phyloP scores from a whole-genome alignment of 2,888 invertebrate genomes.

The Thumatha senex region DNA sequence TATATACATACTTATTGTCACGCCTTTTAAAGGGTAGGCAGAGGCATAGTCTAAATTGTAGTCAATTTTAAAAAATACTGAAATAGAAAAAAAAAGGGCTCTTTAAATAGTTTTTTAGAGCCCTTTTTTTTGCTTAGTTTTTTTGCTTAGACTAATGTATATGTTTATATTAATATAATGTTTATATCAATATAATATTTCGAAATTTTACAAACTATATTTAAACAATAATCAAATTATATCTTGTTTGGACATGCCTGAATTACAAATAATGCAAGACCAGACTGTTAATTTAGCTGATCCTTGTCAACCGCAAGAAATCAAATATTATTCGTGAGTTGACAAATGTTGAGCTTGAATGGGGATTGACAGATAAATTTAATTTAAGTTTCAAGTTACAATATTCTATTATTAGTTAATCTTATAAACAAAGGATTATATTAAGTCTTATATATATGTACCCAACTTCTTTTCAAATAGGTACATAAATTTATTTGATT shows the following conservation, averaged over 20 bases:
- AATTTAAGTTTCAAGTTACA: background rate
- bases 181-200: background rate
- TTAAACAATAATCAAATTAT: background rate
- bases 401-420: background rate
- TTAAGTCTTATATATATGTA: background rate
- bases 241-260: background rate
- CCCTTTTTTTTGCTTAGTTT: too few species aligned
- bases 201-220: background rate
- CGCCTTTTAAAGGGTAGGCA: too few species aligned
- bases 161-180: too few species aligned
- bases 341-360: background rate
- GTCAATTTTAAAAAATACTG: too few species aligned
- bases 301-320: constrained; percentile 1
- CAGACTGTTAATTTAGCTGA: background rate
- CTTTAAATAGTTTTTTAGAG: too few species aligned
- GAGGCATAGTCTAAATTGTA: too few species aligned
- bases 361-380: background rate
- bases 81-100: too few species aligned
- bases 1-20: too few species aligned
- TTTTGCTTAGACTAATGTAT: too few species aligned
- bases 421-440: background rate
- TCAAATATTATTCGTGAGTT: background rate
- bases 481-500: too few species aligned
- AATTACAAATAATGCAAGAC: background rate
- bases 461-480: background rate